Percentiles rank a stretch among this genome's conserved stretches.
phyloP scores from a whole-genome alignment of 2,797 vertebrate species.

The Neosilurus hyrtlii region DNA sequence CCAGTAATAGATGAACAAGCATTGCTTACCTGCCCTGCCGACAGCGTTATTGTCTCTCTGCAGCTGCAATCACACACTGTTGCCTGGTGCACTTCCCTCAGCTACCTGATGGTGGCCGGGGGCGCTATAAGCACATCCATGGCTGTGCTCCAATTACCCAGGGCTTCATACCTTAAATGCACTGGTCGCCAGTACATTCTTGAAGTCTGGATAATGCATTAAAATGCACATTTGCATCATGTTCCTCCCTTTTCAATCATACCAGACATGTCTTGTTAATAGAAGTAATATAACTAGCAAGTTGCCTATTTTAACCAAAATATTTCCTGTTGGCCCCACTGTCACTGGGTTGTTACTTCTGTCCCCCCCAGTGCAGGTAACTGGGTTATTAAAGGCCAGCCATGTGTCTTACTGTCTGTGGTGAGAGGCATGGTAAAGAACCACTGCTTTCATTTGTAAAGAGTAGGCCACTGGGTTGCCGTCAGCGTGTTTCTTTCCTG shows the following conservation, averaged over 20 bases:
- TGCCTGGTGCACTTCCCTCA: slow-evolving; percentile 56
- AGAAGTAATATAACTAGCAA: background rate
- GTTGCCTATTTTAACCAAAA: background rate
- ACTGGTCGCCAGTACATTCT: background rate
- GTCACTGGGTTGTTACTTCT: too few relatives aligned
- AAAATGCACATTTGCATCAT: background rate
- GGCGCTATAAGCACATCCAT: slow-evolving; percentile 63
- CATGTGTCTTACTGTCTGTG: too few relatives aligned
- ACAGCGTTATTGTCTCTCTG: slow-evolving; percentile 75
- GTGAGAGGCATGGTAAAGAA: too few relatives aligned
- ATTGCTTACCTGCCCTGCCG: slow-evolving; percentile 74
- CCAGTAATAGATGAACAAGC: background rate
- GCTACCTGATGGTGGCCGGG: slow-evolving; percentile 49
- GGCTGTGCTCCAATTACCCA: slow-evolving; percentile 13
- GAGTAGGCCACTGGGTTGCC: too few relatives aligned
- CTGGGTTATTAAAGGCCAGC: too few relatives aligned
- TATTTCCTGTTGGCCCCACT: background rate
- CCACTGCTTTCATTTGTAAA: too few relatives aligned
- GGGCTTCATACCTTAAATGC: background rate
- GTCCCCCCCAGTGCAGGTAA: too few relatives aligned
- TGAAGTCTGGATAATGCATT: background rate
- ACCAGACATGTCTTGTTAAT: background rate
- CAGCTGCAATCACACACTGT: slow-evolving; percentile 68
- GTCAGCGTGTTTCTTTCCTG: too few relatives aligned
- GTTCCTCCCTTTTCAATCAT: too few relatives aligned